Conservation (phyloP, 2,797 vertebrate genomes). For the Amazona ochrocephala region DNA sequence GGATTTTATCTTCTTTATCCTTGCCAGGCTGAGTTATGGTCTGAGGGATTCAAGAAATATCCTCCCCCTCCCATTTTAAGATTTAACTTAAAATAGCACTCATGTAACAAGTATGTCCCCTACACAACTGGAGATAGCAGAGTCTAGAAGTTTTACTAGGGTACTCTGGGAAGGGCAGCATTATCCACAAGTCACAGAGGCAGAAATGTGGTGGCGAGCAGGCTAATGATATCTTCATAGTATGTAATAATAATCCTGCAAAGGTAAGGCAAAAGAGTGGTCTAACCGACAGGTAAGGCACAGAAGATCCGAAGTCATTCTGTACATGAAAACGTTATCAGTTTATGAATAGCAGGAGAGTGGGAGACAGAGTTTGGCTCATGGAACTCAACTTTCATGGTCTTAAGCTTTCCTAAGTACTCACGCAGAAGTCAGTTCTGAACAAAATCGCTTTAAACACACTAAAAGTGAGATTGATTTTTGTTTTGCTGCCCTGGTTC, state of each 20-base stretch:
- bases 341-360: background rate
- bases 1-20: background rate
- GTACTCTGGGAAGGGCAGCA: background rate
- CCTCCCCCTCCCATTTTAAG: background rate
- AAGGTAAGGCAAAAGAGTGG: background rate
- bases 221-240: background rate
- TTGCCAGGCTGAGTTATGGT: background rate
- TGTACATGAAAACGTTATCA: rapidly evolving
- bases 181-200: background rate
- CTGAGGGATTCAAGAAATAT: background rate
- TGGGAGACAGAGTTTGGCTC: background rate
- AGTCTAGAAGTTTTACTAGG: background rate
- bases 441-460: slow-evolving; percentile 20
- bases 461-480: slow-evolving; percentile 11
- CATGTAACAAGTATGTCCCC: background rate
- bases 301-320: background rate
- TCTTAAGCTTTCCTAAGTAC: background rate
- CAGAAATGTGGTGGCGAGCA: background rate
- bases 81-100: background rate
- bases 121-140: background rate
- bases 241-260: background rate
- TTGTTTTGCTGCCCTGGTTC: slow-evolving; percentile 30
- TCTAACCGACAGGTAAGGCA: background rate
- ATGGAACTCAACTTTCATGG: background rate
- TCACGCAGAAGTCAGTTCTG: background rate